Evolutionary conservation across 2,797 vertebrate species (phyloP).

Genomic region (Kryptopterus vitreolus): DNA sequence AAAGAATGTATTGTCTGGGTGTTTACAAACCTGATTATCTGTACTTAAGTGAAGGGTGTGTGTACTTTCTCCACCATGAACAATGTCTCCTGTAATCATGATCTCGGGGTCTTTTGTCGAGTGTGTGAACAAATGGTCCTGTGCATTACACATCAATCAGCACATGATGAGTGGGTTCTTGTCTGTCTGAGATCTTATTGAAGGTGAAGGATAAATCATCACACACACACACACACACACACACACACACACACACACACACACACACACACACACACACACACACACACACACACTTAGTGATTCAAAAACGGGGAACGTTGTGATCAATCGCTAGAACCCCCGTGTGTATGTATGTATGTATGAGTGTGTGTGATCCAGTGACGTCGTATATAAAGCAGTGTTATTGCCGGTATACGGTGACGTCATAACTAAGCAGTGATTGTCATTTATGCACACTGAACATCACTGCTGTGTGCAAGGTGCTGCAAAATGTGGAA

Average conservation of each 20-base stretch:
- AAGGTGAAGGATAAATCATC: not conserved
- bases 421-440: not conserved
- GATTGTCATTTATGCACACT: not conserved
- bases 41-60: too few relatives aligned
- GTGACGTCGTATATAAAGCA: slow-evolving; percentile 1
- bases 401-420: too few relatives aligned
- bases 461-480: not conserved
- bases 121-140: too few relatives aligned
- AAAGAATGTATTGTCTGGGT: too few relatives aligned
- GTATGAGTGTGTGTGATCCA: not conserved
- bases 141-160: not conserved
- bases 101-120: too few relatives aligned
- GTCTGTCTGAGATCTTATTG: not conserved
- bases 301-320: not conserved
- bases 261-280: slow-evolving; percentile 4
- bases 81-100: too few relatives aligned
- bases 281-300: not conserved
- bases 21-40: too few relatives aligned
- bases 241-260: not conserved
- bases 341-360: too few relatives aligned
- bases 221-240: not conserved
- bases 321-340: not conserved
- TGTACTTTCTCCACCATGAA: too few relatives aligned
- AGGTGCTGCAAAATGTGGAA: too few relatives aligned
- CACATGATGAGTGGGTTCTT: not conserved